Conservation (phyloP, 1,140 invertebrate genomes). For the Plectus sambesii region DNA sequence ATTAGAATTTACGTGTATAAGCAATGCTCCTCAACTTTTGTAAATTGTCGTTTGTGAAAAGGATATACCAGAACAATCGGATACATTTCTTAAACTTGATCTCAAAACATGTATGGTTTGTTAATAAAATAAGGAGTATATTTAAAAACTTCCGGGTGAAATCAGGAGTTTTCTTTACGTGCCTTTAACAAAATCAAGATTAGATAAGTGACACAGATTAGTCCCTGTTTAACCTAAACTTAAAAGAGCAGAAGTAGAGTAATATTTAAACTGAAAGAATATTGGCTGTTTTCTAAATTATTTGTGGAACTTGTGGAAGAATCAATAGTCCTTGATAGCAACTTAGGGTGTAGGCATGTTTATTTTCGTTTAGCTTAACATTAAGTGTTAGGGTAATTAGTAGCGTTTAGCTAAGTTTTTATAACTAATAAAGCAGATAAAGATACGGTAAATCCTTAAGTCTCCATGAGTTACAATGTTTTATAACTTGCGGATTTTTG, state of each 20-base stretch:
- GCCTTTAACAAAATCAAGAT: slow-evolving; percentile 12
- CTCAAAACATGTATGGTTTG: slow-evolving; percentile 22
- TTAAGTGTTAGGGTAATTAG: slow-evolving; percentile 30
- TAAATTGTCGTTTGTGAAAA: slow-evolving; percentile 18
- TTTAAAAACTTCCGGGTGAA: slow-evolving; percentile 19
- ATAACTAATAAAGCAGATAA: slow-evolving; percentile 24
- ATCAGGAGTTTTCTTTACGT: slow-evolving; percentile 15
- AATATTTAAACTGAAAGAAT: slow-evolving; percentile 27
- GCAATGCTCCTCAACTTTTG: slow-evolving; percentile 9
- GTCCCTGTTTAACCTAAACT: slow-evolving; percentile 15
- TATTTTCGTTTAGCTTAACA: slow-evolving; percentile 28
- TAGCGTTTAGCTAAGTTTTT: too few relatives aligned
- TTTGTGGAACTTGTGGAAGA: slow-evolving; percentile 27
- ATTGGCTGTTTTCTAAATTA: slow-evolving; percentile 28
- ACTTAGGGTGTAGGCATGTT: slow-evolving; percentile 24
- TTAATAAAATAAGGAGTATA: slow-evolving; percentile 13
- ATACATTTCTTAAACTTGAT: slow-evolving; percentile 22
- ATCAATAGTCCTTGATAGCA: slow-evolving; percentile 28
- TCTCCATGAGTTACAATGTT: slow-evolving; percentile 25
- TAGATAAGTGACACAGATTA: slow-evolving; percentile 16
- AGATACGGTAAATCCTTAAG: slow-evolving; percentile 24
- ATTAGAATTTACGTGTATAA: slow-evolving; percentile 21
- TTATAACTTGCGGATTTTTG: slow-evolving; percentile 22
- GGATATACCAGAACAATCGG: slow-evolving; percentile 25
- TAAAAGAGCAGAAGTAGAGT: slow-evolving; percentile 19